Conservation (phyloP, 1,140 invertebrate species). For the Drosophila ananassae region DNA sequence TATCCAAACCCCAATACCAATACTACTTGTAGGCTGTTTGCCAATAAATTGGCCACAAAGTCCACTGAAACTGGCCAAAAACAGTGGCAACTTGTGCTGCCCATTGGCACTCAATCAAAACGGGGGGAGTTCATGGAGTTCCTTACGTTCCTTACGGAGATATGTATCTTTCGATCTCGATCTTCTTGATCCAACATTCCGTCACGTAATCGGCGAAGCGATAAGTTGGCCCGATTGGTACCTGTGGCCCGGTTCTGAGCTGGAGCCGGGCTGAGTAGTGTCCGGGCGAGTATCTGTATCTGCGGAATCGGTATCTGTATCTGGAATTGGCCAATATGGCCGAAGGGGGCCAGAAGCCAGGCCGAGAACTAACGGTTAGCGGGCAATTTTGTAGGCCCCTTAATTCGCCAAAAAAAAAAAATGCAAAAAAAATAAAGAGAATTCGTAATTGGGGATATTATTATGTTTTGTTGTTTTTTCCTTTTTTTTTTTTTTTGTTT, state of each 20-base stretch:
- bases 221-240: conserved; percentile 37
- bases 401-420: conserved; percentile 46
- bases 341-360: not conserved
- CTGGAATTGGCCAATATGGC: not conserved
- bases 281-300: too few relatives aligned
- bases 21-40: not conserved
- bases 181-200: conserved; percentile 20
- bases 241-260: conserved; percentile 2
- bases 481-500: too few relatives aligned
- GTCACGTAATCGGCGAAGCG: conserved; percentile 37
- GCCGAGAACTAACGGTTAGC: conserved; percentile 56
- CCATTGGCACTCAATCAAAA: conserved; percentile 36
- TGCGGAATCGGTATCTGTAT: too few relatives aligned
- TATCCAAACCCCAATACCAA: too few relatives aligned
- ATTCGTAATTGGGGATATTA: conserved; percentile 66
- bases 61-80: not conserved
- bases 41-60: not conserved
- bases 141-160: not conserved
- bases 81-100: conserved; percentile 18
- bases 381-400: conserved; percentile 35
- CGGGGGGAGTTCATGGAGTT: not conserved
- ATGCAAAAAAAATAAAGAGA: conserved; percentile 10
- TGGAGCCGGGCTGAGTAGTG: too few relatives aligned
- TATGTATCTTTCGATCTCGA: conserved; percentile 7
- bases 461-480: conserved; percentile 14